These are phyloP conservation scores for Parotia lawesii DNA, from an alignment of 2,113 vertebrate species.

Conservation along the genomic window DNA sequence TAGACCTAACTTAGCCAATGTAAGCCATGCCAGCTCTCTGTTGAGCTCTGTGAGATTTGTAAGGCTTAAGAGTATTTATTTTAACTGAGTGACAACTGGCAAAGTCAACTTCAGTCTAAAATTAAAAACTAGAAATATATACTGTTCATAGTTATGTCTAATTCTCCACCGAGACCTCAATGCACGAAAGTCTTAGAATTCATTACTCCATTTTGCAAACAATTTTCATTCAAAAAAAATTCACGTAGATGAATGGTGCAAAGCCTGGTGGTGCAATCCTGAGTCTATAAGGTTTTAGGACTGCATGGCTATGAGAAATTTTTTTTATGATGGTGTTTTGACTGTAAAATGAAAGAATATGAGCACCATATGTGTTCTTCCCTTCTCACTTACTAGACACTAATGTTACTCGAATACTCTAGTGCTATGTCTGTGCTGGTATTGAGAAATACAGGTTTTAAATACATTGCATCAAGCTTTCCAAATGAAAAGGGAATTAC, in stretches of 20 bases:
- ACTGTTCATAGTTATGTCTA: background rate
- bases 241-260: background rate
- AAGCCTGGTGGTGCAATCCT: background rate
- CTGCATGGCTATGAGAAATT: background rate
- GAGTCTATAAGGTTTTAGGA: background rate
- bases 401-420: background rate
- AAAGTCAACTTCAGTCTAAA: background rate
- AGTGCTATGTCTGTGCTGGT: background rate
- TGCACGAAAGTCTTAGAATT: background rate
- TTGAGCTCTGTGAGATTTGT: background rate
- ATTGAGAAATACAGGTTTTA: background rate
- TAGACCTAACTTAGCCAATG: background rate
- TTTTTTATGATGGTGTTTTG: background rate
- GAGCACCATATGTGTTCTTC: background rate
- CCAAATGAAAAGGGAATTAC: background rate
- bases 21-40: background rate
- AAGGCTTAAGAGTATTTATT: background rate
- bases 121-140: background rate
- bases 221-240: background rate
- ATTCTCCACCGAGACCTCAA: background rate
- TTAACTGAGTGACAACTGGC: background rate
- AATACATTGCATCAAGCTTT: background rate
- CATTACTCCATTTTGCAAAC: background rate
- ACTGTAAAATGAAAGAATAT: background rate
- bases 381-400: background rate